Base-by-base conservation (phyloP, 2,113 vertebrate genomes). In the Tenebrosternarchus preto region DNA sequence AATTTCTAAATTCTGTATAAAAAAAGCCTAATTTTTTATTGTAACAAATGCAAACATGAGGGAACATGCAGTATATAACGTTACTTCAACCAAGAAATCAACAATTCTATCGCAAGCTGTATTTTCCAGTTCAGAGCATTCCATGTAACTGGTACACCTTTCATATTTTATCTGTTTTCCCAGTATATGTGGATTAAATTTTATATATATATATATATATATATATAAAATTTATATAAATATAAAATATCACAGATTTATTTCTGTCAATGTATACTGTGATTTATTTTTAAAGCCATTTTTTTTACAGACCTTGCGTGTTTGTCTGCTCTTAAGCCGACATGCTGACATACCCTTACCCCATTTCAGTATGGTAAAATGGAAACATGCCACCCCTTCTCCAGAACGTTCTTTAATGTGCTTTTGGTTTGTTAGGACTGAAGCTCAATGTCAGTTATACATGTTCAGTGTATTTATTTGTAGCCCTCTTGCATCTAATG, bases 1-100 rank as follows among this genome's bases (percentile, higher is more conserved):
- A 92, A 92, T 92, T 91, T 90, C 89, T 86, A 92, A 92, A 93
- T 89, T 93, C 89, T 92, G 88, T 92, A 86, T 89, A 91, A 91
- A 90, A 36, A 36, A 90, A 84, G 84, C 79, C 87, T 88, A 81
- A 87, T 90, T 89, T 91, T 85, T 91, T 89, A 77, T 85, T 87
- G 69, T 89, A 87, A 84, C n/a, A 69, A 87, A 86, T 87, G 78
- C 88, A 88, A 88, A 90, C 86, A 89, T 86, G 87, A 90, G 90
- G 91, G 88, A 91, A 91, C 88, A 84, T 85, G 83, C 69, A 89
- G 83, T 88, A 85, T 89, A 90, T 88, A 79, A 87, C 80, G 55
- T 61, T 82, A 84, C 87, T 80, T 82, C 55, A 55, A 88, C 80
- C 73, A 90, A 84, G 80, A 88, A 50, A 85, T 80, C 80, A 84